phyloP scores from a whole-genome alignment of 92 coral and sea anemone species.

The Phenganax marumi region DNA sequence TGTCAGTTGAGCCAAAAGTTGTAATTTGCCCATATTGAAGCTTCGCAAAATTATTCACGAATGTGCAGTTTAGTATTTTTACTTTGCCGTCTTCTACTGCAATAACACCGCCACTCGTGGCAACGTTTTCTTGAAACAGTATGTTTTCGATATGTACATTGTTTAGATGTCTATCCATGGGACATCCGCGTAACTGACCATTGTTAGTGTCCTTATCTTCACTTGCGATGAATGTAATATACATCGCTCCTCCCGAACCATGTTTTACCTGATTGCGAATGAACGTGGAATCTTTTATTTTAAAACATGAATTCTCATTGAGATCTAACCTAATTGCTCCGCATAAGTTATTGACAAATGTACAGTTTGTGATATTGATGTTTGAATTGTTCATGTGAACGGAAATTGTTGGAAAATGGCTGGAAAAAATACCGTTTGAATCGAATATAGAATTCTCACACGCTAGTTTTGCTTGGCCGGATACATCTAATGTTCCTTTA shows the following conservation, averaged over 20 bases:
- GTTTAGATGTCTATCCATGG: slow-evolving; percentile 45
- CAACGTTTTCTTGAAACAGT: slow-evolving; percentile 59
- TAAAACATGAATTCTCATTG: neutral
- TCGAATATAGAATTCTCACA: neutral
- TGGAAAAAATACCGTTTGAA: neutral
- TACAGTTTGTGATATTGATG: neutral
- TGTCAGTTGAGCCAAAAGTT: slow-evolving; percentile 12
- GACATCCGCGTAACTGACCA: neutral
- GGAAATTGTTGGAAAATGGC: neutral
- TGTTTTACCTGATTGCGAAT: slow-evolving; percentile 8
- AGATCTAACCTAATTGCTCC: slow-evolving; percentile 7
- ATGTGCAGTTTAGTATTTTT: slow-evolving; percentile 54
- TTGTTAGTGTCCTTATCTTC: slow-evolving; percentile 12
- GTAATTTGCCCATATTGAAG: slow-evolving; percentile 25
- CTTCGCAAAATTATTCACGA: slow-evolving; percentile 64
- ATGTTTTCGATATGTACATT: slow-evolving; percentile 42
- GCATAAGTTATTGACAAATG: slow-evolving; percentile 28
- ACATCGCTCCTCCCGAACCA: slow-evolving; percentile 36
- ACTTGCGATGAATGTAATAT: slow-evolving; percentile 26
- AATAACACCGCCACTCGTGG: slow-evolving; percentile 62
- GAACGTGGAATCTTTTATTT: slow-evolving; percentile 26
- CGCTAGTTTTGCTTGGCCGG: neutral
- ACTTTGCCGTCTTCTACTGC: slow-evolving; percentile 51
- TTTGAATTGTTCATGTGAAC: slow-evolving; percentile 17
- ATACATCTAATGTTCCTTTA: neutral